Percentiles rank a stretch among this genome's conserved stretches.
Evolutionary conservation across 1,140 invertebrate genomes (phyloP).

Genomic region (Drosophila orosa): DNA sequence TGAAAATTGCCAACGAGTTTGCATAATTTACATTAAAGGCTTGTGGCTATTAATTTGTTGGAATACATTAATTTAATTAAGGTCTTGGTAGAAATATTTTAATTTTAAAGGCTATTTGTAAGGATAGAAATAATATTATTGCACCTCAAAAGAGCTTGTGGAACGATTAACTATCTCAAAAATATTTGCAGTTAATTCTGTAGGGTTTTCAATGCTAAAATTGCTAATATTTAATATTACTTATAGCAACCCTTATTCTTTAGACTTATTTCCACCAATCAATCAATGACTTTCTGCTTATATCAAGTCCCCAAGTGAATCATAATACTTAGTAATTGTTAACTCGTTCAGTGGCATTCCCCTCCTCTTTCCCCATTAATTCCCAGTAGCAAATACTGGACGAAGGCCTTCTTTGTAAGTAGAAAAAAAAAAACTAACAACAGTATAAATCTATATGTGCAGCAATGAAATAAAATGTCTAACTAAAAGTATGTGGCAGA

Average conservation of each 20-base stretch:
- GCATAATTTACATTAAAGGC: constrained; percentile 10
- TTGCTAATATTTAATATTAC: background rate
- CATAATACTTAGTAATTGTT: constrained; percentile 20
- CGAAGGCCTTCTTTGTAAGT: constrained; percentile 32
- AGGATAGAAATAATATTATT: background rate
- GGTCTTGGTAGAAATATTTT: background rate
- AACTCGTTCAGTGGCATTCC: constrained; percentile 22
- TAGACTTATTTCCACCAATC: background rate
- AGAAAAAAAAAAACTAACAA: constrained; percentile 1
- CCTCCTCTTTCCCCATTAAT: background rate
- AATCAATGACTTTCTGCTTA: constrained; percentile 4
- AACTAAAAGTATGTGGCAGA: constrained; percentile 52
- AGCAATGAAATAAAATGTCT: constrained; percentile 51
- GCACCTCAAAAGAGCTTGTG: background rate
- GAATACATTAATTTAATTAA: background rate
- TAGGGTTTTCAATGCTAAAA: background rate
- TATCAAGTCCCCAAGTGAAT: constrained; percentile 12
- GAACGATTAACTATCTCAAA: background rate
- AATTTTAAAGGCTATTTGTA: background rate
- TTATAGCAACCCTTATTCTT: background rate
- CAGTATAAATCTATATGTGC: constrained; percentile 29
- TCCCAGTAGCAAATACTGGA: constrained; percentile 18
- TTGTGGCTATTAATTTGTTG: background rate
- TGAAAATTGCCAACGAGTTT: background rate
- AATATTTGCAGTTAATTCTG: background rate